Evolutionary conservation across 2,797 vertebrate genomes (phyloP), one percentile per base, ranked within the genome.

Genomic region (Varecia variegata): DNA sequence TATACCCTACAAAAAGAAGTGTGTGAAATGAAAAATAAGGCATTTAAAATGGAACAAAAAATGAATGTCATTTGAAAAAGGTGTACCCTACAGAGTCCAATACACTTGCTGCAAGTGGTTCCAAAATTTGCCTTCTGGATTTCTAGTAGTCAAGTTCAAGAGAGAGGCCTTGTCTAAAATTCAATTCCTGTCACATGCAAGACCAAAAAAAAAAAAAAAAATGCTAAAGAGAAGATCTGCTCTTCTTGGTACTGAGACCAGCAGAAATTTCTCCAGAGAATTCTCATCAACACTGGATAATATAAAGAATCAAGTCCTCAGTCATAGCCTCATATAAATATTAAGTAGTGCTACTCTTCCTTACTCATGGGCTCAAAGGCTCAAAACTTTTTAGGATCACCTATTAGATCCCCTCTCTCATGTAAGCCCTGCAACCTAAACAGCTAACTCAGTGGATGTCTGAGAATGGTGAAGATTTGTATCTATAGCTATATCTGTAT

Each of bases 21-120:
- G 10, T 60, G 68, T 60, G 14, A 94, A 96, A 95, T 70, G 67
- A 88, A 92, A 94, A 92, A 50, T n/a, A 73, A 95, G 8, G 14
- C 32, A 20, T 27, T 27, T 40, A 58, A 92, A 85, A 88, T 76
- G 65, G 74, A 94, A 45, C 27, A 62, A 62, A 58, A 90, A 89
- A 73, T 35, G 56, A 85, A 88, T 54, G 43, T 20, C 9, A 0
- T 40, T 95, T 87, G 13, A 30, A 71, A 84, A 93, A 65, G 45
- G 40, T n/a, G 13, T 32, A 88, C 21, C 18, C 15, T 11, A n/a
- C 21, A 38, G 56, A 60, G 18, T 84, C 25, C 30, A 80, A 60
- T 73, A 27, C 43, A 45, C 21, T 81, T 81, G 71, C 15, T 90
- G 56, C 50, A 52, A 71, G 50, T 56, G 38, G 88, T 8, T 83